Conservation (phyloP, 2,797 vertebrate genomes). For the Hybognathus amarus region DNA sequence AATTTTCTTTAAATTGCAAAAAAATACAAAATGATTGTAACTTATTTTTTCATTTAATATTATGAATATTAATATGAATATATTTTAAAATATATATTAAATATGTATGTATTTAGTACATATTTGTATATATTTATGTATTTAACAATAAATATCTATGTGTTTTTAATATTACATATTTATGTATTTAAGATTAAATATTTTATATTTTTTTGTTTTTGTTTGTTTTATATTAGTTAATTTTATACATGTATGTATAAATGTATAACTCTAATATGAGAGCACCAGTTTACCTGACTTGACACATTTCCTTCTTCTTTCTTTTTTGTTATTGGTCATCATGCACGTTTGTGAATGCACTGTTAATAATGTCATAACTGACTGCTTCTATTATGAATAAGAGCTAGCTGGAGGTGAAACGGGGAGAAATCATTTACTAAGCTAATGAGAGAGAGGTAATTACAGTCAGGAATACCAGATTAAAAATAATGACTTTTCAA, state of each 20-base stretch:
- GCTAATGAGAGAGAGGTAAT: constrained; percentile 63
- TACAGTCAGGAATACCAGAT: constrained; percentile 63
- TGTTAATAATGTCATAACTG: constrained; percentile 23
- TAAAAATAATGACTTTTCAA: constrained; percentile 66
- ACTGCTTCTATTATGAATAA: constrained; percentile 51
- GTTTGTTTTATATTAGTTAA: background rate
- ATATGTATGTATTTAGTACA: no score
- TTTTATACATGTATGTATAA: background rate
- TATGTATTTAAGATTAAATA: no score
- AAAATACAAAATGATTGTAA: no score
- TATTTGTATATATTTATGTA: no score
- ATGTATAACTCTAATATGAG: background rate
- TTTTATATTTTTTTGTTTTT: no score
- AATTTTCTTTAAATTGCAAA: background rate
- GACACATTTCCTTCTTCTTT: constrained; percentile 9
- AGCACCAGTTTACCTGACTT: background rate
- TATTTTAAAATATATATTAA: no score
- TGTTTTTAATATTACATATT: no score
- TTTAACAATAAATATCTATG: no score
- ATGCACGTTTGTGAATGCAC: constrained; percentile 42
- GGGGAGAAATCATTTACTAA: constrained; percentile 60
- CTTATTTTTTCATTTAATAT: background rate
- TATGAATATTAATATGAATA: no score
- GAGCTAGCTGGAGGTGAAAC: constrained; percentile 64
- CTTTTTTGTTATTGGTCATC: constrained; percentile 61